phyloP scores from a whole-genome alignment of 2,113 vertebrate genomes.

The Ia io region DNA sequence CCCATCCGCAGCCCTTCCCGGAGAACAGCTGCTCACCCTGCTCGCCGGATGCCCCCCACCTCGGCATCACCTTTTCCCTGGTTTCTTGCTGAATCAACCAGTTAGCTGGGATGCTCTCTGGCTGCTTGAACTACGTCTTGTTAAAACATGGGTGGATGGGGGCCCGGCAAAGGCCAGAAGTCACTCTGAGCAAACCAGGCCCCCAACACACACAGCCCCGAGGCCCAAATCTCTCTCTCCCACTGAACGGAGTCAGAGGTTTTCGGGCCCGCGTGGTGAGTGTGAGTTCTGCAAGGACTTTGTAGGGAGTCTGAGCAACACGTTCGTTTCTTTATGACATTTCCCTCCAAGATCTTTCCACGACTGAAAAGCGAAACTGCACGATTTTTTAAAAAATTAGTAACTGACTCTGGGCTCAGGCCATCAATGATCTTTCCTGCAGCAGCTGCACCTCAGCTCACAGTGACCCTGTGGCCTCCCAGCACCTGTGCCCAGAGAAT shows the following conservation, averaged over 20 bases:
- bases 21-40: conserved; percentile 72
- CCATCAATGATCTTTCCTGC: background rate
- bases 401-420: background rate
- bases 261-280: background rate
- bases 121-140: conserved; percentile 74
- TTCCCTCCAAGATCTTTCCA: background rate
- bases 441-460: background rate
- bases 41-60: conserved; percentile 62
- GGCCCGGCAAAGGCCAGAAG: conserved; percentile 52
- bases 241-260: background rate
- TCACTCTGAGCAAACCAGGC: conserved; percentile 14
- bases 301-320: background rate
- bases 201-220: too few species aligned
- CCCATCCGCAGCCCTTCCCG: conserved; percentile 37
- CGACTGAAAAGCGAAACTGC: background rate
- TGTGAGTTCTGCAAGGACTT: background rate
- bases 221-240: background rate
- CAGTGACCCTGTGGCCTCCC: background rate
- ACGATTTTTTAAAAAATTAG: background rate
- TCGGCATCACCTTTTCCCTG: conserved; percentile 68
- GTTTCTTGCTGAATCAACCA: conserved; percentile 76
- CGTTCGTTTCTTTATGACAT: background rate
- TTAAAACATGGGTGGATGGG: conserved; percentile 64
- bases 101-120: conserved; percentile 67
- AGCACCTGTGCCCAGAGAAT: background rate